Evolutionary conservation across 92 coral and sea anemone genomes (phyloP).

Genomic region (Bergia puertoricense): DNA sequence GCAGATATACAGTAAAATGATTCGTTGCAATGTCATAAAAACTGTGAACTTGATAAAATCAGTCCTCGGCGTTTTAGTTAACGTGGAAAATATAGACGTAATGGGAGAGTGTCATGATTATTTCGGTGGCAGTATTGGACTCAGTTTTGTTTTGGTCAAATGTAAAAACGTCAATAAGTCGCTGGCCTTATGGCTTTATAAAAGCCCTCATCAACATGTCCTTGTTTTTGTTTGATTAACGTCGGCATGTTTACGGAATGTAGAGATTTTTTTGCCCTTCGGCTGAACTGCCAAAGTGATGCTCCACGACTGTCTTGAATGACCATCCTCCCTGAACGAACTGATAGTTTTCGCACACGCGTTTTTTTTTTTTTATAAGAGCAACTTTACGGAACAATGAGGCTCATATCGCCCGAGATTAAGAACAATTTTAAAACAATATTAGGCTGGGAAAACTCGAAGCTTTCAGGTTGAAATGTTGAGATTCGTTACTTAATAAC

Average conservation of each 20-base stretch:
- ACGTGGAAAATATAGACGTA: neutral
- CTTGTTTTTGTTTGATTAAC: neutral
- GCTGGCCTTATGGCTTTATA: neutral
- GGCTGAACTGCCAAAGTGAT: neutral
- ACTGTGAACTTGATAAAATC: neutral
- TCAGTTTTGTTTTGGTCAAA: neutral
- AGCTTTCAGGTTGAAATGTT: too few species aligned
- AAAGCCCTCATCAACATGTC: neutral
- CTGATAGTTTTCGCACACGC: too few species aligned
- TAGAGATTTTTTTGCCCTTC: neutral
- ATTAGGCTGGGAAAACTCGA: too few species aligned
- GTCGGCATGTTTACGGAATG: neutral
- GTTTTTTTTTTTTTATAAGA: too few species aligned
- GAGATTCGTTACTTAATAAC: too few species aligned
- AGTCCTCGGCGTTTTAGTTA: neutral
- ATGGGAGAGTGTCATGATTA: neutral
- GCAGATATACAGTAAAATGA: neutral
- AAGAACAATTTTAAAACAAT: too few species aligned
- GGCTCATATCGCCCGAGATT: too few species aligned
- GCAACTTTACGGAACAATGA: too few species aligned
- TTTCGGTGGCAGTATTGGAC: neutral
- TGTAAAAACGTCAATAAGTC: neutral
- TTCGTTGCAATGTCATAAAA: neutral
- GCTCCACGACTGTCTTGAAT: too few species aligned
- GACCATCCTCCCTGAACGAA: too few species aligned